These are phyloP conservation scores for Apamea monoglypha DNA, from an alignment of 2,888 invertebrate species.

Conservation along the genomic window DNA sequence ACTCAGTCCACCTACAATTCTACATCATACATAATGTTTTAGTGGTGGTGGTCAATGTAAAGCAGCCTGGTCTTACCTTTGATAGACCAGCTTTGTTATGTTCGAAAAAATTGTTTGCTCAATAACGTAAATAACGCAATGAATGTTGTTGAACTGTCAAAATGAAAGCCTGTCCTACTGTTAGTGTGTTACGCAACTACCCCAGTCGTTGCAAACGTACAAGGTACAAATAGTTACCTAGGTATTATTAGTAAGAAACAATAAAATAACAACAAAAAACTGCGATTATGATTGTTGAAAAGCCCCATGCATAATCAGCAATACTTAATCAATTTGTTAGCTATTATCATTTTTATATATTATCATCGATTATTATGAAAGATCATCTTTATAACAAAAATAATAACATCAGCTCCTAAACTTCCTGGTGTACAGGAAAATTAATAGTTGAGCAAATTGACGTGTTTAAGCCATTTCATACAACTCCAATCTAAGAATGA, in stretches of 20 bases:
- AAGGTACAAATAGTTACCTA: too few species aligned
- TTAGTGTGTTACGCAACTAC: too few species aligned
- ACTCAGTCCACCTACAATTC: slow-evolving; percentile 15
- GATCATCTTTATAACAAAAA: neutral
- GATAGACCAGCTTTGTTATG: too few species aligned
- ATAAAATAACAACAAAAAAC: neutral
- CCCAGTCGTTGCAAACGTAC: too few species aligned
- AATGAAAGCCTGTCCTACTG: too few species aligned
- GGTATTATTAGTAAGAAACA: neutral
- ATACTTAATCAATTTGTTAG: neutral
- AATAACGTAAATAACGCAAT: too few species aligned
- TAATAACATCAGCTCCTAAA: neutral
- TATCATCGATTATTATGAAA: neutral
- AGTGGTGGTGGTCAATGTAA: neutral
- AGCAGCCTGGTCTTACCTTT: neutral
- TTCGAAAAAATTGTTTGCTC: too few species aligned
- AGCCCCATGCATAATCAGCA: neutral
- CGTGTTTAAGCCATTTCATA: neutral
- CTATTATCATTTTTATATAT: neutral
- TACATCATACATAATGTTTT: slow-evolving; percentile 23
- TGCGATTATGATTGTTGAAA: neutral
- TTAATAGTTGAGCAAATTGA: neutral
- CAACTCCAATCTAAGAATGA: too few species aligned
- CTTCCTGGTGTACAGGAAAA: neutral
- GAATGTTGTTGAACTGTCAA: too few species aligned